Evolutionary conservation across 2,888 invertebrate species (phyloP), one percentile per base, ranked within the genome.

Genomic region (Argyresthia goedartella): DNA sequence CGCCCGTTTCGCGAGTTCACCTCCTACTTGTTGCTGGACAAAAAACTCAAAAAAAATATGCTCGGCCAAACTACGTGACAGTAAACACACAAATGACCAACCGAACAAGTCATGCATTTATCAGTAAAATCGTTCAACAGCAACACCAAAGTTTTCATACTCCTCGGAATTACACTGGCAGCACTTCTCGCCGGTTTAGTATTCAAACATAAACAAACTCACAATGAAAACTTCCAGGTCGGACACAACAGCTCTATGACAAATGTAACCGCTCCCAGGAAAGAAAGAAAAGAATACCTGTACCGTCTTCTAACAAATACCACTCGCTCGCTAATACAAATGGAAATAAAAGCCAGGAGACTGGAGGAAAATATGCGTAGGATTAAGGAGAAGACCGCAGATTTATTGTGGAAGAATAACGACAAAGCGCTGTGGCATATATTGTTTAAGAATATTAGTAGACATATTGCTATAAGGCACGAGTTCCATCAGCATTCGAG

Each of bases 271-370:
- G 66, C 68, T 15, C 6, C 16, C 54, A 69, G 65, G 61, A 78
- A 78, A 74, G 75, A 71, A 65, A 76, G 82, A 71, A 85, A 86
- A 73, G 87, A 87, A 76, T 85, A 85, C 75, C 76, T 87, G 66
- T 87, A 87, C 77, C 77, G 82, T 55, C 81, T 87, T 64, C 73
- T 88, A 75, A 87, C 86, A 75, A 87, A 88, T 79, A 86, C 87
- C 64, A 87, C 87, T 64, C 86, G 86, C 63, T 87, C 87, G 57
- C 85, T 87, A 72, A 87, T 87, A 82, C 87, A 87, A 76, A 87
- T 87, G 87, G 87, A 87, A 80, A 87, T 87, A 80, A 87, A 87
- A 76, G 87, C 87, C 56, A 78, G 87, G 73, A 71, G 87, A 75
- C 79, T 87, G 62, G 81, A 87, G 71, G 87, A 87, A 84, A 87